phyloP scores from a whole-genome alignment of 2,888 invertebrate genomes.

The Hypercompe scribonia region DNA sequence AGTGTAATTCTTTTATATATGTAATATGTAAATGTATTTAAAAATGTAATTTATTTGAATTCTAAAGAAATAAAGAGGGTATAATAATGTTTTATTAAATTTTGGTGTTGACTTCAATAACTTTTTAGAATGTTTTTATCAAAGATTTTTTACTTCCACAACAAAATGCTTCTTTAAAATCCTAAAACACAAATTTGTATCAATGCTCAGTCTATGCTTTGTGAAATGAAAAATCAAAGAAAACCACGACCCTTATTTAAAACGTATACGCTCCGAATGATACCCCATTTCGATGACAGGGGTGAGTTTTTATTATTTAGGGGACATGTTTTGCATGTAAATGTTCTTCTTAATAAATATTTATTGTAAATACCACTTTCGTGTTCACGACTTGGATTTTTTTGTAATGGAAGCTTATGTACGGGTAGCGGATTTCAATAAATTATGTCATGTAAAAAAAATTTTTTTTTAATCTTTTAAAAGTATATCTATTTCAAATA shows the following conservation, averaged over 20 bases:
- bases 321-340: conserved; percentile 18
- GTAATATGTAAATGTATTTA: too few relatives aligned
- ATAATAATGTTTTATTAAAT: neutral
- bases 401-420: neutral
- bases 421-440: neutral
- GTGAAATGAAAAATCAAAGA: conserved; percentile 20
- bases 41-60: too few relatives aligned
- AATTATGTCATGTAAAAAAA: neutral
- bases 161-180: neutral
- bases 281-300: conserved; percentile 17
- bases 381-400: conserved; percentile 1
- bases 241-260: conserved; percentile 13
- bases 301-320: conserved; percentile 14
- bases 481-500: neutral
- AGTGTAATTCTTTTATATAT: too few relatives aligned
- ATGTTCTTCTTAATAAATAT: conserved; percentile 15
- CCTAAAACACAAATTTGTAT: neutral
- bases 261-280: conserved; percentile 12
- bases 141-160: neutral
- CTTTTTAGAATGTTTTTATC: neutral
- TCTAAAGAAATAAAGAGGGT: too few relatives aligned
- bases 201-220: conserved; percentile 11
- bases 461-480: neutral
- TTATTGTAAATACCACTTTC: conserved; percentile 8
- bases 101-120: neutral